Evolutionary conservation across 2,113 vertebrate species (phyloP).

Genomic region (Zosterops hypoxanthus): DNA sequence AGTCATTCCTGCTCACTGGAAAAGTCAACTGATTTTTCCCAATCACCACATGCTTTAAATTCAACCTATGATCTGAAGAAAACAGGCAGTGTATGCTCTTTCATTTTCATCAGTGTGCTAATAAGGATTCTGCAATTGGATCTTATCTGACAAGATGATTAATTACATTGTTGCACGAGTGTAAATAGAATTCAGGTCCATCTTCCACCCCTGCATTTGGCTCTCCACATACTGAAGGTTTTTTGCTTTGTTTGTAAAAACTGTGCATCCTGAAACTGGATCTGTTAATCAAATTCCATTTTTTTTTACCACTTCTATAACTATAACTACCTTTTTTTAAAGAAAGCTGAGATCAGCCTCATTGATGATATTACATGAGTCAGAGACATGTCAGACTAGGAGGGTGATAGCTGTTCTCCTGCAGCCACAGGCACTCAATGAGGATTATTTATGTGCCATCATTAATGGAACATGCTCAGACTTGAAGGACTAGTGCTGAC

Average conservation of each 20-base stretch:
- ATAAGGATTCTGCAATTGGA: background rate
- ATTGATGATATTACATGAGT: background rate
- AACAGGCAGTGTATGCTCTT: background rate
- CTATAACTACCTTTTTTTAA: background rate
- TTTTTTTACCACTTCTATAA: background rate
- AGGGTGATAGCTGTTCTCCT: slow-evolving; percentile 4
- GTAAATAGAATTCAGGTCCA: background rate
- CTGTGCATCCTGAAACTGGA: background rate
- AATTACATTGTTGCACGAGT: background rate
- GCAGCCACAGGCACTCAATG: slow-evolving; percentile 47
- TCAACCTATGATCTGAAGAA: background rate
- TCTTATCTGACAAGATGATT: slow-evolving; percentile 10
- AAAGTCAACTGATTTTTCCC: background rate
- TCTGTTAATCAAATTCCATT: background rate
- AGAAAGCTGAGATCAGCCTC: background rate
- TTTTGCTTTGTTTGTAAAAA: background rate
- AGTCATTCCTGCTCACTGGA: background rate
- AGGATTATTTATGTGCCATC: slow-evolving; percentile 43
- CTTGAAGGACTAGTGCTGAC: slow-evolving; percentile 64
- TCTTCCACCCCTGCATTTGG: background rate
- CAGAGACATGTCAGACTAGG: background rate
- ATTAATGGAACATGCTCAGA: slow-evolving; percentile 51
- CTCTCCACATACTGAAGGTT: background rate
- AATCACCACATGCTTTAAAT: background rate
- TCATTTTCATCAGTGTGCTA: background rate